phyloP scores from a whole-genome alignment of 2,797 vertebrate species.

The Aratinga solstitialis region DNA sequence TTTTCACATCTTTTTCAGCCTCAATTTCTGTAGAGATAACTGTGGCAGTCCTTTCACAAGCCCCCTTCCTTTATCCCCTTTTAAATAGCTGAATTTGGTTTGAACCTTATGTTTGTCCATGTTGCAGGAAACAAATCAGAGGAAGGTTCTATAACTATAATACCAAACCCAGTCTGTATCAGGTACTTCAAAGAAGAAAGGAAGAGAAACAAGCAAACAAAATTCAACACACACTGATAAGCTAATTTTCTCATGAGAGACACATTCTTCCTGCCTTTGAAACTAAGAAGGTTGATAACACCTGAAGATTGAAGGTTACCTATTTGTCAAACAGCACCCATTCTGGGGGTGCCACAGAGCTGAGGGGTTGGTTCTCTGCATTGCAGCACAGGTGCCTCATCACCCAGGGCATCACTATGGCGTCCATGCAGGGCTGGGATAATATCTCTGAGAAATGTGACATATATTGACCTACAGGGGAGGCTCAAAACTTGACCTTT shows the following conservation, averaged over 20 bases:
- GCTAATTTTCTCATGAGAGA: background rate
- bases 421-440: background rate
- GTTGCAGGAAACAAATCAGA: background rate
- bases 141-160: background rate
- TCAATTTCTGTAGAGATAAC: background rate
- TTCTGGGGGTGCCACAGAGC: rapidly evolving
- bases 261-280: background rate
- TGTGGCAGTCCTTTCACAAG: background rate
- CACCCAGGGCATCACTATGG: background rate
- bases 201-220: background rate
- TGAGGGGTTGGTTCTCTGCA: background rate
- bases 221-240: background rate
- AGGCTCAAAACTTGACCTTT: background rate
- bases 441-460: background rate
- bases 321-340: background rate
- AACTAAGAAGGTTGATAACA: background rate
- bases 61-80: background rate
- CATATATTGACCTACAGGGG: background rate
- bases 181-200: background rate
- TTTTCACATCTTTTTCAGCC: background rate
- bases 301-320: background rate
- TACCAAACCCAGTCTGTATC: background rate
- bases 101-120: background rate
- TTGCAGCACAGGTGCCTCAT: background rate
- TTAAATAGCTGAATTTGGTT: background rate